Conservation (phyloP, 2,888 invertebrate species). For the Troides aeacus region DNA sequence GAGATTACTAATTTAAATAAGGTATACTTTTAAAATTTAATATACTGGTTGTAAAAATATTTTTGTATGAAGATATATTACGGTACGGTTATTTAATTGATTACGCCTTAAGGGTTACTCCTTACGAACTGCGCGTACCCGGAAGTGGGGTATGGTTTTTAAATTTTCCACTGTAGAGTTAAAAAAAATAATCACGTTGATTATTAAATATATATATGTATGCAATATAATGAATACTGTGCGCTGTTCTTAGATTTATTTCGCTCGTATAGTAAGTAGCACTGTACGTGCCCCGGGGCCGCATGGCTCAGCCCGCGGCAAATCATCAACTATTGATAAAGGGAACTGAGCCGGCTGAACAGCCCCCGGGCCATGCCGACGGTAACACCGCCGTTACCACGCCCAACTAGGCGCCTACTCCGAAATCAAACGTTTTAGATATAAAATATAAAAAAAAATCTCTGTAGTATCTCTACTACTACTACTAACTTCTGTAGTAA, state of each 20-base stretch:
- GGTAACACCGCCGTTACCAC: conserved; percentile 3
- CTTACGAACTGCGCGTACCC: not conserved
- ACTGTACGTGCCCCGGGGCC: conserved; percentile 12
- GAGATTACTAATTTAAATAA: not conserved
- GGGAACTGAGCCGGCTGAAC: conserved; percentile 3
- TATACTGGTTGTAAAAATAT: not conserved
- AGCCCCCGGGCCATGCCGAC: conserved; percentile 2
- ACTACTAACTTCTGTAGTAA: too few species aligned
- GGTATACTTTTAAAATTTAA: not conserved
- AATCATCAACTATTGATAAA: conserved; percentile 65
- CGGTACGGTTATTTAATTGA: not conserved
- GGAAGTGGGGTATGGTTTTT: not conserved
- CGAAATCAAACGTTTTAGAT: conserved; percentile 5
- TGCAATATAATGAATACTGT: too few species aligned
- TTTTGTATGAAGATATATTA: not conserved
- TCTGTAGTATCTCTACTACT: too few species aligned
- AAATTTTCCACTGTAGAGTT: not conserved
- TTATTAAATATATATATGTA: not conserved
- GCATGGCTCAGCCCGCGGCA: conserved; percentile 39
- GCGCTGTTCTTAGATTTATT: not conserved
- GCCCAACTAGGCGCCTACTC: conserved; percentile 4
- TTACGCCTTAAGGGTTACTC: not conserved
- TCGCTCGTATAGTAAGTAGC: not conserved
- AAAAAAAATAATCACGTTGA: too few species aligned
- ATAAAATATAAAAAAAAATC: too few species aligned